A percentile compares a stretch with the other conserved stretches of the same genome.
Evolutionary conservation across 2,888 invertebrate genomes (phyloP).

Genomic region (Dicyrtoma fusca): DNA sequence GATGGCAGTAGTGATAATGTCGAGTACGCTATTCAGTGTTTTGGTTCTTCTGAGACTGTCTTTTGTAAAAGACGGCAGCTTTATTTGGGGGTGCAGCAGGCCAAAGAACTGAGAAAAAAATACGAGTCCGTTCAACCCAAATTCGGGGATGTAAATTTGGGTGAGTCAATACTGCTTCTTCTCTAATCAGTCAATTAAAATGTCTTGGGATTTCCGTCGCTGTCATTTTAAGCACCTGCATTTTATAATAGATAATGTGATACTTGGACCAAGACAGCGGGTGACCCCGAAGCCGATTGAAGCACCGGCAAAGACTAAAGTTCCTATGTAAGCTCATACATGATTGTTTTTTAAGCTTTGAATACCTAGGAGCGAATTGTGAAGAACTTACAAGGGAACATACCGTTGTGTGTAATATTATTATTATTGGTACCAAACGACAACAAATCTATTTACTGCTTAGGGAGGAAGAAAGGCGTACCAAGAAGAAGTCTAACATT

Average conservation of each 20-base stretch:
- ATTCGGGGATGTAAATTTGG: constrained; percentile 34
- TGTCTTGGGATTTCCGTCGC: no score
- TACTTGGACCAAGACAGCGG: constrained; percentile 8
- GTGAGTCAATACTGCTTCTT: not conserved
- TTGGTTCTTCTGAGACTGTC: constrained; percentile 8
- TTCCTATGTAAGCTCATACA: no score
- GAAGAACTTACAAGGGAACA: no score
- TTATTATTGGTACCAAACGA: no score
- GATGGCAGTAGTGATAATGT: not conserved
- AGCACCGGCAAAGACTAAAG: no score
- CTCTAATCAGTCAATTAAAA: not conserved
- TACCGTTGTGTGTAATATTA: no score
- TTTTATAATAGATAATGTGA: constrained; percentile 8
- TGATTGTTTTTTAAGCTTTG: no score
- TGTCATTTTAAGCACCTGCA: no score
- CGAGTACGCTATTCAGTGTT: constrained; percentile 12
- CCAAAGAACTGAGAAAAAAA: constrained; percentile 27
- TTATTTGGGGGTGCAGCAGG: constrained; percentile 11
- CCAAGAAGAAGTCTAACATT: no score
- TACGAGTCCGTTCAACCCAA: constrained; percentile 32
- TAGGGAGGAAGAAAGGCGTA: no score
- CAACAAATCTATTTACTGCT: no score
- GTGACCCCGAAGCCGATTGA: not conserved
- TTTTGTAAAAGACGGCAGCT: constrained; percentile 16
- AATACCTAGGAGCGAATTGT: no score